Evolutionary conservation across 2,113 vertebrate species (phyloP), one percentile per base, ranked within the genome.

Genomic region (Tupaia tana): DNA sequence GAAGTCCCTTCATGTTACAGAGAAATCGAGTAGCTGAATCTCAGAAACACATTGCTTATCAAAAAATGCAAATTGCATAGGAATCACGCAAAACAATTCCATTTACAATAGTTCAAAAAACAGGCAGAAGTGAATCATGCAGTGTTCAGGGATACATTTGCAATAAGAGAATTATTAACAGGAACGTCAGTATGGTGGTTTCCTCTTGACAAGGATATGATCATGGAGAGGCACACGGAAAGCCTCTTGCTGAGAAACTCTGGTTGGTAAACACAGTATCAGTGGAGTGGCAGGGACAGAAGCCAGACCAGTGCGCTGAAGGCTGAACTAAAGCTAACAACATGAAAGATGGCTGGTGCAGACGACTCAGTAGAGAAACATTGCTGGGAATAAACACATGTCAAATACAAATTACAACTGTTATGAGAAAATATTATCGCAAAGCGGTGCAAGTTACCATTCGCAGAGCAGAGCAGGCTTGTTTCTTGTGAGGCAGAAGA

Each of bases 61-160:
- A 7, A 63, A 88, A 91, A 81, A 73, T 54, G 10, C 54, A 92
- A 85, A 31, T 66, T 71, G 78, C 22, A 66, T 3, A n/a, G 52
- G 73, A 89, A 91, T 63, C 16, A 12, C 6, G 9, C 19, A 34
- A 61, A 89, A 84, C 64, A 19, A 61, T 67, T 89, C 59, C 63
- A 83, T 89, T 89, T 64, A 77, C 22, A 70, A 70, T 89, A 82
- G 69, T n/a, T 86, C 13, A 91, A 71, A 71, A 94, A 79, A n/a
- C 27, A 84, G 34, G 24, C 80, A 78, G 69, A 90, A 84, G 34
- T 19, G 59, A 93, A n/a, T 3, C 34, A 22, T 19, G n/a, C 22
- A 63, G 10, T 80, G 66, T 94, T 94, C 77, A 66, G 56, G 29
- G 43, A 74, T 69, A 81, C 5, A 70, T 70, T 61, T 75, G 56